phyloP scores from a whole-genome alignment of 2,797 vertebrate genomes.

The Microctenopoma stevenorrisi region DNA sequence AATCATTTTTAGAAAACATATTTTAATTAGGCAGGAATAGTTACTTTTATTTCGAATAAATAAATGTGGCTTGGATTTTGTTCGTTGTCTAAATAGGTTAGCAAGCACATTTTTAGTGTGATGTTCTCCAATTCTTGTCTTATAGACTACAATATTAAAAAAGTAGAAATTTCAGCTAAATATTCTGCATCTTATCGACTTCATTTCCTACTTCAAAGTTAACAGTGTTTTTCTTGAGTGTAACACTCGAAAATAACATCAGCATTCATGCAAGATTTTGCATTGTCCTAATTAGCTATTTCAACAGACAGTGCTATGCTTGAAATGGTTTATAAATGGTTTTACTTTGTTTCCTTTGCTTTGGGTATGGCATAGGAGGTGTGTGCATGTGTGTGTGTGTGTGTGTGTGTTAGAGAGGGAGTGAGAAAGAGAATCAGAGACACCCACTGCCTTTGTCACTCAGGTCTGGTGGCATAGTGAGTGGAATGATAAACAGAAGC shows the following conservation, averaged over 20 bases:
- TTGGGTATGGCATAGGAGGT: constrained; percentile 20
- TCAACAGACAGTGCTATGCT: not conserved
- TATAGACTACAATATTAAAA: not conserved
- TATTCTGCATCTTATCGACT: not conserved
- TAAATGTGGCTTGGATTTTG: too few species aligned
- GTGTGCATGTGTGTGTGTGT: constrained; percentile 33
- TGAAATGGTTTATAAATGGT: not conserved
- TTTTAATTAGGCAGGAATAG: not conserved
- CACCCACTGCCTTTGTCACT: constrained; percentile 67
- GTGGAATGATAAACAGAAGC: constrained; percentile 89
- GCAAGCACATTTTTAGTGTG: not conserved
- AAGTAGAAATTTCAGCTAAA: not conserved
- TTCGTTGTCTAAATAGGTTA: not conserved
- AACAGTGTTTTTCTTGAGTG: not conserved
- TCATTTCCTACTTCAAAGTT: not conserved
- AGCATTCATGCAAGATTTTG: not conserved
- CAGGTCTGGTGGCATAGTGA: constrained; percentile 71
- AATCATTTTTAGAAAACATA: not conserved
- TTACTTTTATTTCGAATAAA: not conserved
- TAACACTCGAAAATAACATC: not conserved
- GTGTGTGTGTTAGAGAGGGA: constrained; percentile 19
- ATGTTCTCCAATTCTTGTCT: not conserved
- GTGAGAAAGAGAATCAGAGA: constrained; percentile 30
- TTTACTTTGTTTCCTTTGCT: constrained; percentile 4
- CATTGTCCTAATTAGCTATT: not conserved